A percentile compares a stretch with the other conserved stretches of the same genome.
These are phyloP conservation scores for Taenaris catops DNA, from an alignment of 2,888 invertebrate genomes.

Conservation along the genomic window DNA sequence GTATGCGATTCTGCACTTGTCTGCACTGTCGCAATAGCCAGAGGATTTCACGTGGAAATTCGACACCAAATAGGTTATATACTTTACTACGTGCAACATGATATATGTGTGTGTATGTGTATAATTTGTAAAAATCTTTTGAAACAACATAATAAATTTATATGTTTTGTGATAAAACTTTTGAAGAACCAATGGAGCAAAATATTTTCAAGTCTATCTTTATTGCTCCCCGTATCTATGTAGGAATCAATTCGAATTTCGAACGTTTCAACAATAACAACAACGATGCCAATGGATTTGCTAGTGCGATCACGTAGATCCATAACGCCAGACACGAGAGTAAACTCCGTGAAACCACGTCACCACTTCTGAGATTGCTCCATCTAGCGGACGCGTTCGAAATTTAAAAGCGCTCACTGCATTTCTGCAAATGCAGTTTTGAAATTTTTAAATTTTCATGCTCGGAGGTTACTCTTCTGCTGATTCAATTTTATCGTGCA, in stretches of 20 bases:
- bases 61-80: no score
- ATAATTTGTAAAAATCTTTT: no score
- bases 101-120: no score
- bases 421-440: conserved; percentile 26
- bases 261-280: conserved; percentile 32
- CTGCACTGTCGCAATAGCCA: no score
- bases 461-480: conserved; percentile 18
- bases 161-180: no score
- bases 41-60: no score
- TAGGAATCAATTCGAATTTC: conserved; percentile 32
- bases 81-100: no score
- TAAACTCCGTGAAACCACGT: conserved; percentile 44
- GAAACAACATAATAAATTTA: no score
- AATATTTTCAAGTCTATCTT: neutral
- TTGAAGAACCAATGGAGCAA: no score
- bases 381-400: conserved; percentile 43
- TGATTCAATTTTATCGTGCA: conserved; percentile 22
- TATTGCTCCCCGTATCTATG: conserved; percentile 6
- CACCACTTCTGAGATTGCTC: conserved; percentile 51
- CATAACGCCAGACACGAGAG: conserved; percentile 42
- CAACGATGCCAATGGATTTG: conserved; percentile 16
- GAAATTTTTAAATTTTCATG: conserved; percentile 29
- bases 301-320: conserved; percentile 60
- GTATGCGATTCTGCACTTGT: no score
- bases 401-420: conserved; percentile 29